Evolutionary conservation across 2,797 vertebrate species (phyloP).

Genomic region (Pampus argenteus): DNA sequence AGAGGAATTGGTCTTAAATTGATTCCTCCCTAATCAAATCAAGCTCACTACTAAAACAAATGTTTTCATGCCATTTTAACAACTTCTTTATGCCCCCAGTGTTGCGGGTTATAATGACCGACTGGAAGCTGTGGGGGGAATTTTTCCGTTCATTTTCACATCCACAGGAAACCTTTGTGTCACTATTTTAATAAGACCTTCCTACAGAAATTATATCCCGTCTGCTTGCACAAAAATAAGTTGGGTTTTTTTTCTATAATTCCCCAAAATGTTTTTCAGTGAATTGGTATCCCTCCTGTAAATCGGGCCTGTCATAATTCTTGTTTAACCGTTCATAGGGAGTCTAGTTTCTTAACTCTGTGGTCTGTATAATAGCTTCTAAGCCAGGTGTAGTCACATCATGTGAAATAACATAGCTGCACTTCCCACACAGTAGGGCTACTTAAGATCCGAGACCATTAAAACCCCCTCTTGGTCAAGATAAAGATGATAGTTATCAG

Average conservation of each 20-base stretch:
- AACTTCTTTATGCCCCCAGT: not conserved
- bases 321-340: not conserved
- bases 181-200: constrained; percentile 7
- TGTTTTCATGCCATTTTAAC: not conserved
- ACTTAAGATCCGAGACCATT: constrained; percentile 28
- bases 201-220: constrained; percentile 29
- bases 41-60: not conserved
- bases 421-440: not conserved
- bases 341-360: not conserved
- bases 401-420: constrained; percentile 3
- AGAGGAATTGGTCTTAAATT: not conserved
- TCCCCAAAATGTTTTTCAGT: constrained; percentile 32
- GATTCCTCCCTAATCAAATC: not conserved
- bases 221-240: not conserved
- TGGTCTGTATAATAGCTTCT: not conserved
- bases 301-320: not conserved
- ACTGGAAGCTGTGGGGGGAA: constrained; percentile 21
- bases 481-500: not conserved
- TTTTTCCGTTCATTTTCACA: constrained; percentile 34
- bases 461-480: not conserved
- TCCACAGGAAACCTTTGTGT: constrained; percentile 46
- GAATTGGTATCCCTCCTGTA: not conserved
- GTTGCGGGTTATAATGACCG: constrained; percentile 40
- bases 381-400: not conserved
- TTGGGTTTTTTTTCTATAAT: not conserved